Evolutionary conservation across 2,888 invertebrate species (phyloP), one percentile per base, ranked within the genome.

Genomic region (Pachycephus smyrnensis): DNA sequence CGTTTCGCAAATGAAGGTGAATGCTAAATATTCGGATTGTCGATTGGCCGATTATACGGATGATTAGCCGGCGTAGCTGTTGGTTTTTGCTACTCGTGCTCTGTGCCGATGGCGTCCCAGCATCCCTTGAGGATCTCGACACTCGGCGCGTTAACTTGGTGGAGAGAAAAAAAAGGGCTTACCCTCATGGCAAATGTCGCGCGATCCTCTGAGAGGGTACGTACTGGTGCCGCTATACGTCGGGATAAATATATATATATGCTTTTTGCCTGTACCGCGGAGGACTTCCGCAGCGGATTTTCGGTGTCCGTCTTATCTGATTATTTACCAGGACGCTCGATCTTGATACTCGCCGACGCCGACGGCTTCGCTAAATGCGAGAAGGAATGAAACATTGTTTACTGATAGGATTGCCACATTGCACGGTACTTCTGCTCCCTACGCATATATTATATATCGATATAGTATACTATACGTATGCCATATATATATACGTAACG

Each of bases 311-410:
- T 73, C 81, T 78, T 85, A 85, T 86, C 85, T 83, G 86, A 85
- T 87, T 85, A 86, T 87, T 87, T 82, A 84, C 79, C 84, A 77
- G 76, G 85, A 85, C 83, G 83, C 80, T 30, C 83, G 83, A 87
- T 87, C 86, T 87, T 85, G 87, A 87, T 87, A 86, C 80, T 77
- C 82, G 76, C 69, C 81, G 77, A 77, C 82, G 83, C 40, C 40
- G 40, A 40, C 40, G 40, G 40, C 40, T 40, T 40, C 40, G 81
- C 83, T 85, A 85, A 86, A 87, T 84, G 85, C 83, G 83, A 79
- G 81, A 78, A 76, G 82, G 84, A 84, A 86, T 81, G 83, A 86
- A 84, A 85, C 84, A 85, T 86, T 83, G 86, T 84, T 84, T 80
- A 74, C 84, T 83, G 83, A 84, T 82, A 82, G 81, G 78, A 75